These are phyloP conservation scores for Perca schrenkii DNA, from an alignment of 2,113 vertebrate species.

Conservation along the genomic window DNA sequence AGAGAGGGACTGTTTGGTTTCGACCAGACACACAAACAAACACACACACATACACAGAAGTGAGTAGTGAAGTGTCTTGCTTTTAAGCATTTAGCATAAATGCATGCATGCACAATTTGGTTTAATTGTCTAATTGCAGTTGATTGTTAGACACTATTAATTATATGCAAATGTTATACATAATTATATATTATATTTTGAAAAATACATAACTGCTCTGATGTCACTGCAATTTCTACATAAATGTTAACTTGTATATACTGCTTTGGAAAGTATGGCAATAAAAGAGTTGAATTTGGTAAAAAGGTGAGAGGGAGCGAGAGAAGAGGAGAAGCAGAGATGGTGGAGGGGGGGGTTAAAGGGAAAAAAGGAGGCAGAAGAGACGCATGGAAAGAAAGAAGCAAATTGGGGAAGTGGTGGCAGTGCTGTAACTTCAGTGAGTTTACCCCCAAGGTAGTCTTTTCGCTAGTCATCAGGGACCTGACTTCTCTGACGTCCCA, in stretches of 20 bases:
- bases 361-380: conserved; percentile 31
- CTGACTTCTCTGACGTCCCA: conserved; percentile 57
- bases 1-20: conserved; percentile 28
- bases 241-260: neutral
- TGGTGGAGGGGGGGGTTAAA: neutral
- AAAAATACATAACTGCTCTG: neutral
- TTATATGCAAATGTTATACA: neutral
- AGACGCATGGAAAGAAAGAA: conserved; percentile 38
- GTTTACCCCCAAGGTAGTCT: conserved; percentile 62
- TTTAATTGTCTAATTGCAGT: neutral
- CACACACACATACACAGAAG: conserved; percentile 22
- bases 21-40: neutral
- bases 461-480: conserved; percentile 71
- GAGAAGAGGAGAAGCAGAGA: neutral
- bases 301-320: neutral
- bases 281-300: neutral
- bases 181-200: neutral
- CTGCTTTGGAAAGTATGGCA: neutral
- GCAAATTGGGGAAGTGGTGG: conserved; percentile 48
- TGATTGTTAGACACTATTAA: neutral
- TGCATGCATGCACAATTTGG: conserved; percentile 14
- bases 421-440: conserved; percentile 58
- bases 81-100: conserved; percentile 27
- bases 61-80: conserved; percentile 5
- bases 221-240: neutral